A percentile compares a stretch with the other conserved stretches of the same genome.
phyloP scores from a whole-genome alignment of 1,140 invertebrate species.

The Zaprionus camerounensis region DNA sequence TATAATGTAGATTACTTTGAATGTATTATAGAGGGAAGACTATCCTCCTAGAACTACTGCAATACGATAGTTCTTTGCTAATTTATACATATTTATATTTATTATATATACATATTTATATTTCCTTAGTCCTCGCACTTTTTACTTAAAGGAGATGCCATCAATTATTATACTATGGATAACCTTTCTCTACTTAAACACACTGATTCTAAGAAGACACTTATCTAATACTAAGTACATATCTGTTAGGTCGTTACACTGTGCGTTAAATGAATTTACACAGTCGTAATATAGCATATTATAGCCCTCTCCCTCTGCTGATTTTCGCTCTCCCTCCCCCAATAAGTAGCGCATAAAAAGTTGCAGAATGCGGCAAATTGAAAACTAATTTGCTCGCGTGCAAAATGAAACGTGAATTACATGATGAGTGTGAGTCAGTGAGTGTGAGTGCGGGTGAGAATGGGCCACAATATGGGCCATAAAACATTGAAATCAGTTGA shows the following conservation, averaged over 20 bases:
- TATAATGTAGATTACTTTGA: no score
- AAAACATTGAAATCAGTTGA: constrained; percentile 80
- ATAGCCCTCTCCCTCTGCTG: not conserved
- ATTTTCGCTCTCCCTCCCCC: not conserved
- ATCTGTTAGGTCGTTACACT: no score
- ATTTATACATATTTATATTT: no score
- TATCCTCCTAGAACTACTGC: no score
- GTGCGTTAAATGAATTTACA: not conserved
- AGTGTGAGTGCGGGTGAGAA: constrained; percentile 40
- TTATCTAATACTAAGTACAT: no score
- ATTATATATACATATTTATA: no score
- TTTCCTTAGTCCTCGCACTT: no score
- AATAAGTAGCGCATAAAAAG: not conserved
- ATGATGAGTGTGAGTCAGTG: constrained; percentile 3
- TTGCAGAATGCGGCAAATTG: constrained; percentile 59
- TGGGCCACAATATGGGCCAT: constrained; percentile 73
- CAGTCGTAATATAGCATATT: not conserved
- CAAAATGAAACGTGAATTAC: constrained; percentile 73
- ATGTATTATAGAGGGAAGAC: no score
- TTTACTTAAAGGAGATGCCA: not conserved
- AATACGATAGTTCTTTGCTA: no score
- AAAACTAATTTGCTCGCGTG: constrained; percentile 70
- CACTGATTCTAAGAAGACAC: no score
- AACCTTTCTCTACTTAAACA: not conserved
- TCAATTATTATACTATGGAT: not conserved